Percentiles rank a stretch among this genome's conserved stretches.
These are phyloP conservation scores for Morpho achilles DNA, from an alignment of 2,888 invertebrate genomes.

Conservation along the genomic window DNA sequence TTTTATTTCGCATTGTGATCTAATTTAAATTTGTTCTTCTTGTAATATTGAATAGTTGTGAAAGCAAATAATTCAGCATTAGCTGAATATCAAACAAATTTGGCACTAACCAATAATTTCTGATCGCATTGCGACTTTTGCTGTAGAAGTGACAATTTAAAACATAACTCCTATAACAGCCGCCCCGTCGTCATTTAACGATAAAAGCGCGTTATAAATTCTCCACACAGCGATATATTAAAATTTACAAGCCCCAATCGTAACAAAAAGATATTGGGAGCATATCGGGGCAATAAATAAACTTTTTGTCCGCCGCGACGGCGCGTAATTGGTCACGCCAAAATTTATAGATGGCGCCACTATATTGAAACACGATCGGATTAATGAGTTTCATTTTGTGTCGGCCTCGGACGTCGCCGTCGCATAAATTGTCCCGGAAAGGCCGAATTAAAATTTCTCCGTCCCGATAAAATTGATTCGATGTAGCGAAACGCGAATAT, in stretches of 20 bases:
- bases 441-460: slow-evolving; percentile 26
- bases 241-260: slow-evolving; percentile 21
- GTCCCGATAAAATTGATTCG: slow-evolving; percentile 14
- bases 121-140: too few relatives aligned
- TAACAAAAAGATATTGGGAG: slow-evolving; percentile 26
- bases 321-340: slow-evolving; percentile 43
- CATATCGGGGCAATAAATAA: slow-evolving; percentile 39
- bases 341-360: slow-evolving; percentile 47
- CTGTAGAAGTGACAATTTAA: too few relatives aligned
- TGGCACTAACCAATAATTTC: too few relatives aligned
- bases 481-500: neutral
- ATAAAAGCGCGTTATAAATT: slow-evolving; percentile 6
- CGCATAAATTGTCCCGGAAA: slow-evolving; percentile 29
- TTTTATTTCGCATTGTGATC: too few relatives aligned
- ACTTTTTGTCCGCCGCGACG: slow-evolving; percentile 40
- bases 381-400: slow-evolving; percentile 46
- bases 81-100: too few relatives aligned
- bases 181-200: neutral
- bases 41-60: too few relatives aligned
- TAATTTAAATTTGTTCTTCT: too few relatives aligned
- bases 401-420: slow-evolving; percentile 20
- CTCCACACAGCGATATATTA: slow-evolving; percentile 8
- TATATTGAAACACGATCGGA: slow-evolving; percentile 49
- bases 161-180: too few relatives aligned
- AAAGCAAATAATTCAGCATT: too few relatives aligned